phyloP scores from a whole-genome alignment of 2,888 invertebrate species.

The Entomobrya proxima region DNA sequence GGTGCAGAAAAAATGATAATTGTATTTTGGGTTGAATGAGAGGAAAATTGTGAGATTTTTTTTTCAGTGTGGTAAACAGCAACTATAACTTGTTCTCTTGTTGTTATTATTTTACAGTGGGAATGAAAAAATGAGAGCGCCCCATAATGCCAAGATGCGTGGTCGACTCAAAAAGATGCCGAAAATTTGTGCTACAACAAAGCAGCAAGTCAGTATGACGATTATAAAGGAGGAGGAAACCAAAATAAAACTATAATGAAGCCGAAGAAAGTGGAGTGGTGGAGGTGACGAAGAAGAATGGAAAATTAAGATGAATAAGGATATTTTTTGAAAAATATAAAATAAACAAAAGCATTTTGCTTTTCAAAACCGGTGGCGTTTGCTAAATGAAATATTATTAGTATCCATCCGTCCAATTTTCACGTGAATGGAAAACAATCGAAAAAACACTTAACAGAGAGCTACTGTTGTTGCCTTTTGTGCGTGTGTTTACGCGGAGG shows the following conservation, averaged over 20 bases:
- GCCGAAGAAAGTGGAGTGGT: neutral
- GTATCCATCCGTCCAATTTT: too few relatives aligned
- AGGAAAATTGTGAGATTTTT: neutral
- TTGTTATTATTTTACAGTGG: too few relatives aligned
- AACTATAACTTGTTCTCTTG: too few relatives aligned
- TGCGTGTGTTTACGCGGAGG: too few relatives aligned
- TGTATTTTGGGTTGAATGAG: neutral
- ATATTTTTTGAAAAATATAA: too few relatives aligned
- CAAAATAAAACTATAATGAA: neutral
- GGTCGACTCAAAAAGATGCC: slow-evolving; percentile 11
- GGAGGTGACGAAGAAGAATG: neutral
- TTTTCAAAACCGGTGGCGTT: neutral
- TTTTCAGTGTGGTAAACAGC: neutral
- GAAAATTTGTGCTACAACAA: neutral
- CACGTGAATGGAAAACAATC: too few relatives aligned
- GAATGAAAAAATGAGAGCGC: slow-evolving; percentile 4
- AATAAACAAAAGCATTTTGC: slow-evolving; percentile 5
- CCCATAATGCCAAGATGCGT: slow-evolving; percentile 1
- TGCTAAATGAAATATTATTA: too few relatives aligned
- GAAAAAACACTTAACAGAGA: too few relatives aligned
- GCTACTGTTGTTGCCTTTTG: too few relatives aligned
- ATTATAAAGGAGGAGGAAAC: neutral
- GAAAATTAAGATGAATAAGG: neutral
- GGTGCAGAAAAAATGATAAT: neutral
- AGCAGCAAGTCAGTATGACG: neutral